Conservation (phyloP, 2,113 vertebrate genomes). For the Sorex fumeus region DNA sequence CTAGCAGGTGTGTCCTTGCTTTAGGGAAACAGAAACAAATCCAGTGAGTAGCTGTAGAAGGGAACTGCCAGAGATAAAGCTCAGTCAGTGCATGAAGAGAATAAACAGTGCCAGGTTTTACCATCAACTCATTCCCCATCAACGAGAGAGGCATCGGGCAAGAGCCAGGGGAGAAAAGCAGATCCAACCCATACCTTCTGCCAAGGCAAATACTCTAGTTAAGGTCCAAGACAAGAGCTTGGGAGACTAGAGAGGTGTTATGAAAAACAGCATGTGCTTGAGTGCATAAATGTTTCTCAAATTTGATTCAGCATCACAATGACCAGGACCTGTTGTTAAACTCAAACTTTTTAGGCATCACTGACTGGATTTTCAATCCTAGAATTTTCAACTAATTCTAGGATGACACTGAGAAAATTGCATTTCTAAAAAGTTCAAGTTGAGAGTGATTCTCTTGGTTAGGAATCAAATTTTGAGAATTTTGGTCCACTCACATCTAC, state of each 20-base stretch:
- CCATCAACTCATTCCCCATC: not conserved
- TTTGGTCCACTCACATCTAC: not conserved
- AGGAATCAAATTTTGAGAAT: not conserved
- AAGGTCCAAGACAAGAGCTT: not conserved
- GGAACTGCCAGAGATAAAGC: not conserved
- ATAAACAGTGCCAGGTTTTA: not conserved
- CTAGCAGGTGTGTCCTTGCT: not conserved
- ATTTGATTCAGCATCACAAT: not conserved
- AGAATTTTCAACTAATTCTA: not conserved
- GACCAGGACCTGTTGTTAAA: not conserved
- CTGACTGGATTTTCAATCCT: not conserved
- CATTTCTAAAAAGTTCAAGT: conserved; percentile 14
- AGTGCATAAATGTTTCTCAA: not conserved
- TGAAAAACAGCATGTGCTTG: not conserved
- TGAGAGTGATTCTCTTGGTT: not conserved
- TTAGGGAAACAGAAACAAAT: not conserved
- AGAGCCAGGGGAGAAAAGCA: not conserved
- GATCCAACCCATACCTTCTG: not conserved
- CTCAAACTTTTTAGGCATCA: not conserved
- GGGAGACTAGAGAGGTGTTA: not conserved
- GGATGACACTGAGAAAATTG: not conserved
- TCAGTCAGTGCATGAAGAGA: not conserved
- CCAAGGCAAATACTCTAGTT: not conserved
- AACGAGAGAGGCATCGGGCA: not conserved
- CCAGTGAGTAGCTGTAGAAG: not conserved